Percentiles rank a stretch among this genome's conserved stretches.
Conservation (phyloP, 2,888 invertebrate genomes). For the Ectropis crepuscularia region DNA sequence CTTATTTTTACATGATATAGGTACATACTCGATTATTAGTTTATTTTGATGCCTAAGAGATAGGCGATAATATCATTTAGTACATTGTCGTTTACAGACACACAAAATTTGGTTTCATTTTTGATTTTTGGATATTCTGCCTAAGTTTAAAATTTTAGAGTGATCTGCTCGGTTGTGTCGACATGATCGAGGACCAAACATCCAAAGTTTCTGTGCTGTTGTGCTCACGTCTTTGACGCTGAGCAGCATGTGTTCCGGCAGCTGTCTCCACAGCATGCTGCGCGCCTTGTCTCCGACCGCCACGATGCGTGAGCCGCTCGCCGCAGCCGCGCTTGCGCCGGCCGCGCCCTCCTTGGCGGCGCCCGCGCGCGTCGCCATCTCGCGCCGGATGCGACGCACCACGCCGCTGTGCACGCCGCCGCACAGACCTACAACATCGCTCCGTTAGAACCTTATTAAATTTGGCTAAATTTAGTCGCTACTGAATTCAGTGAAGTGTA, state of each 20-base stretch:
- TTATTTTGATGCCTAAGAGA: no score
- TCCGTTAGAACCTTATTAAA: neutral
- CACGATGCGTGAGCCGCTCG: slow-evolving; percentile 73
- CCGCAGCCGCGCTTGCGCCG: slow-evolving; percentile 50
- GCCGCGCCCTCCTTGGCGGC: slow-evolving; percentile 43
- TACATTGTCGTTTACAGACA: no score
- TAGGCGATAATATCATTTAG: no score
- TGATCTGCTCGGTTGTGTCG: no score
- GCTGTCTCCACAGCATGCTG: slow-evolving; percentile 80
- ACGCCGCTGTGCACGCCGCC: slow-evolving; percentile 90
- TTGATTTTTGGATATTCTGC: no score
- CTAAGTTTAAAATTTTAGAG: no score
- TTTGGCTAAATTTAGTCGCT: no score
- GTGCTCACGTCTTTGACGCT: slow-evolving; percentile 84
- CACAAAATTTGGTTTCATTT: no score
- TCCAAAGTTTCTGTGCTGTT: neutral
- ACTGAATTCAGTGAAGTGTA: no score
- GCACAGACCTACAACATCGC: slow-evolving; percentile 85
- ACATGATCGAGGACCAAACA: no score
- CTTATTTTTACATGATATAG: no score
- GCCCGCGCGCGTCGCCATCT: slow-evolving; percentile 62
- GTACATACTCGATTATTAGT: no score
- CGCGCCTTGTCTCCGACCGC: slow-evolving; percentile 90
- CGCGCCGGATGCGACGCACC: slow-evolving; percentile 83
- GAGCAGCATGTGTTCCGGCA: slow-evolving; percentile 80